Evolutionary conservation across 2,888 invertebrate genomes (phyloP), one percentile per base, ranked within the genome.

Genomic region (Diplazon laetatorius): DNA sequence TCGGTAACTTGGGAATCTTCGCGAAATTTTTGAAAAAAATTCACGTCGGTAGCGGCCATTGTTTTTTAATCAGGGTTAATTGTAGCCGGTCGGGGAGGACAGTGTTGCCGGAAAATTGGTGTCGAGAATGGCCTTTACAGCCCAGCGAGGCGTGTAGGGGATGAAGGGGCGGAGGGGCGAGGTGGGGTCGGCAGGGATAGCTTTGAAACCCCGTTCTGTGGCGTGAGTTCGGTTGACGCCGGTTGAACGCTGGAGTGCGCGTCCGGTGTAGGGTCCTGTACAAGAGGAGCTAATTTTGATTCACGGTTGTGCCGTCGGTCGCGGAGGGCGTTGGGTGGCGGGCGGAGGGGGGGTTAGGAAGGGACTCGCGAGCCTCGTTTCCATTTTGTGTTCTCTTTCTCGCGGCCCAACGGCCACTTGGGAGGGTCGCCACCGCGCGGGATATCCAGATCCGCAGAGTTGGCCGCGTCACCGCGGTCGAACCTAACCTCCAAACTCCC

Each of bases 281-380:
- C 82, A 83, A 85, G 82, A 81, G 85, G 59, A 82, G 80, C 84
- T 85, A 84, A 85, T 85, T 85, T 85, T 83, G 82, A 85, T 84
- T 84, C 84, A 83, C 76, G 79, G 62, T 60, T 80, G 66, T 70
- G 69, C 70, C 68, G 68, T 76, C 65, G 44, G 30, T 76, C 62
- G 46, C 74, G 75, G 71, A n/a, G n/a, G n/a, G n/a, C n/a, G n/a
- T n/a, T n/a, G n/a, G n/a, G n/a, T n/a, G n/a, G n/a, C n/a, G n/a
- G n/a, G n/a, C n/a, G n/a, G n/a, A n/a, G n/a, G n/a, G n/a, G n/a
- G n/a, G n/a, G n/a, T n/a, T n/a, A n/a, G n/a, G n/a, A n/a, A n/a
- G n/a, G n/a, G n/a, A n/a, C n/a, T n/a, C n/a, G n/a, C n/a, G n/a
- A n/a, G n/a, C n/a, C n/a, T n/a, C n/a, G n/a, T n/a, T 86, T 57